Evolutionary conservation across 2,888 invertebrate genomes (phyloP), one percentile per base, ranked within the genome.

Genomic region (Drosophila demipolita): DNA sequence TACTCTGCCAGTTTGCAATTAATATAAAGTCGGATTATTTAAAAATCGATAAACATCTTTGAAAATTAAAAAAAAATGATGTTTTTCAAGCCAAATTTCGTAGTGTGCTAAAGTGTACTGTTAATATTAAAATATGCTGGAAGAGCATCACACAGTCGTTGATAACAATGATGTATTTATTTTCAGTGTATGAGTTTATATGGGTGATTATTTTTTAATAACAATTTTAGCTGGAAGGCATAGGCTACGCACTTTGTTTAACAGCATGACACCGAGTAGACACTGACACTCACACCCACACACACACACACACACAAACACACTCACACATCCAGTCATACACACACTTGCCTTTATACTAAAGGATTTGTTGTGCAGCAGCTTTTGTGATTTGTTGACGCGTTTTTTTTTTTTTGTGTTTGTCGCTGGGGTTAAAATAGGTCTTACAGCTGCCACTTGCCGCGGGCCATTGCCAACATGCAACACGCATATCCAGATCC

Each of bases 241-340:
- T 78, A 69, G 88, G 90, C 85, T 88, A 86, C 85, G 90, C 85
- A 85, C 90, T 85, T 85, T 85, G 85, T 85, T 88, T 69, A 87
- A 75, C 90, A 78, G 80, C 83, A 67, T 89, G 84, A 84, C 84
- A 84, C 85, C 86, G 57, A 82, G 71, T 23, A 40, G 58, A 66
- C 70, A 60, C 48, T 45, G 40, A 55, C 50, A 62, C 57, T 57
- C 38, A 61, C 36, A 55, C 57, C 49, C 38, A 62, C 50, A 58
- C 50, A 65, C 52, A 50, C 58, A 32, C 15, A 69, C 61, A 54
- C 54, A 54, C 67, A 62, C 50, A 52, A 71, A 57, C 55, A 57
- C 45, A 55, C 66, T 53, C 42, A 63, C 45, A 52, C 49, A 48
- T 38, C 64, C 42, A 63, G 35, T 48, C 49, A 48, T 42, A 66